Conservation (phyloP, 30 jellyfish, hydroid and myxozoan species). For the Cassiopea xamachana region DNA sequence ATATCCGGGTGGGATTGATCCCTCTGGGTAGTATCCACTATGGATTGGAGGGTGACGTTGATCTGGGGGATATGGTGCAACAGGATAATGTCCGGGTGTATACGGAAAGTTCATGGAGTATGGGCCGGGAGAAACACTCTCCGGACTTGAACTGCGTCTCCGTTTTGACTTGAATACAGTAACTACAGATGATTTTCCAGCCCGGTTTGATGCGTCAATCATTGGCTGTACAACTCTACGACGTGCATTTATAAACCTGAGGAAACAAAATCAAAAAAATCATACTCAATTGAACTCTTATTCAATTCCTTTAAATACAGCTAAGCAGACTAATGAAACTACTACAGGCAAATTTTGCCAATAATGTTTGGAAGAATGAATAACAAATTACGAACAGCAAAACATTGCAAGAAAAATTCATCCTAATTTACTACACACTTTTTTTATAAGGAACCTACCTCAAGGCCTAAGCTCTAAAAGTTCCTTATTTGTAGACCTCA, state of each 20-base stretch:
- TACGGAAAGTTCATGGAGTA: constrained; percentile 89
- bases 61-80: constrained; percentile 86
- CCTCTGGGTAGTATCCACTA: constrained; percentile 93
- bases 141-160: constrained; percentile 96
- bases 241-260: constrained; percentile 98
- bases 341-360: no score
- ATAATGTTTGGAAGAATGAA: no score
- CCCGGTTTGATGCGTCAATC: constrained; percentile 99
- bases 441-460: no score
- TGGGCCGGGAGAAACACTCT: constrained; percentile 97
- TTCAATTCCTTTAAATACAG: background rate
- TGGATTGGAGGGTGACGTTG: constrained; percentile 90
- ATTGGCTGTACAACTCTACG: constrained; percentile 98
- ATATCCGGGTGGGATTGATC: constrained; percentile 82
- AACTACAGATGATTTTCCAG: constrained; percentile 98
- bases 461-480: no score
- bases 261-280: background rate
- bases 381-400: no score
- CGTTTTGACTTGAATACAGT: constrained; percentile 96
- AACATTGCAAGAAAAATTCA: no score
- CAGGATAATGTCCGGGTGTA: constrained; percentile 88
- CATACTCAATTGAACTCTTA: background rate
- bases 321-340: no score
- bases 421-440: no score
- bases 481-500: no score